A percentile compares a stretch with the other conserved stretches of the same genome.
Evolutionary conservation across 2,797 vertebrate genomes (phyloP).

Genomic region (Perodicticus potto): DNA sequence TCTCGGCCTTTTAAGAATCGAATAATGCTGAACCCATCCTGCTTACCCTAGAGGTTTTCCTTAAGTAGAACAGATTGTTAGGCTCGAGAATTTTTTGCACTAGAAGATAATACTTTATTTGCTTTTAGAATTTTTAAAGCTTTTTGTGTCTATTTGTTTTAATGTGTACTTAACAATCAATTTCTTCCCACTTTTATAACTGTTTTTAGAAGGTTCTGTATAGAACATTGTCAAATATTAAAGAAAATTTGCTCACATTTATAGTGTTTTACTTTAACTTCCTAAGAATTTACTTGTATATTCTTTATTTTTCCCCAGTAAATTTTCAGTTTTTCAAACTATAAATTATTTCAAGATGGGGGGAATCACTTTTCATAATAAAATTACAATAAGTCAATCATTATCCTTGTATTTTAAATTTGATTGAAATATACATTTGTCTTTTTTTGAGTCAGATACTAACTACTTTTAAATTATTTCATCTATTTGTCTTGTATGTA

Average conservation of each 20-base stretch:
- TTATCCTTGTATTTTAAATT: not conserved
- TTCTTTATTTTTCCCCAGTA: not conserved
- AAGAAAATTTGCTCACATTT: not conserved
- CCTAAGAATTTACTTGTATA: not conserved
- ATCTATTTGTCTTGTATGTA: not conserved
- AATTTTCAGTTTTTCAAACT: not conserved
- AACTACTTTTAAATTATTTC: not conserved
- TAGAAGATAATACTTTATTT: not conserved
- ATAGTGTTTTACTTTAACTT: not conserved
- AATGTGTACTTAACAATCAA: not conserved
- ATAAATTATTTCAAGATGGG: not conserved
- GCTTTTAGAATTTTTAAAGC: not conserved
- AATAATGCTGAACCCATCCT: not conserved
- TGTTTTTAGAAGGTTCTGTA: not conserved
- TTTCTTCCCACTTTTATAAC: not conserved
- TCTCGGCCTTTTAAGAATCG: not conserved
- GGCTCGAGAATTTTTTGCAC: not conserved
- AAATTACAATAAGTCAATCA: not conserved
- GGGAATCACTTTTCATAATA: not conserved
- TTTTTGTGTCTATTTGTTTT: not conserved
- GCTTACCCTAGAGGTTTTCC: not conserved
- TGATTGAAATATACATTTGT: not conserved
- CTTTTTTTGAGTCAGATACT: not conserved
- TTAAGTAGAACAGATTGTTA: not conserved
- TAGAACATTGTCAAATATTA: not conserved